Evolutionary conservation across 30 jellyfish, hydroid and myxozoan species (phyloP).

Genomic region (Pelagia noctiluca): DNA sequence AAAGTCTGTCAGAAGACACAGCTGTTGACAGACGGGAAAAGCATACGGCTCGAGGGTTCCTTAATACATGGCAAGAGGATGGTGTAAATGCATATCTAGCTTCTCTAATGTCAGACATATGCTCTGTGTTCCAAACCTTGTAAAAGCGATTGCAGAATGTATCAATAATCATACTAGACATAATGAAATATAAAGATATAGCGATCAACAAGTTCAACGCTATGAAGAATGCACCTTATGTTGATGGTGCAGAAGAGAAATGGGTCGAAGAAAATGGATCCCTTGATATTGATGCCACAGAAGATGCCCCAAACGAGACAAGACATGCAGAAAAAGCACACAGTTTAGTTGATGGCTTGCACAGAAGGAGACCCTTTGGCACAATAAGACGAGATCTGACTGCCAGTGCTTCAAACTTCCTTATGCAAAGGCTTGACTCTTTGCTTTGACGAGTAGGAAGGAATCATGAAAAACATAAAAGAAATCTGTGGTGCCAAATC

Average conservation of each 20-base stretch:
- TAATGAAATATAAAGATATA: too few species aligned
- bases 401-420: slow-evolving; percentile 58
- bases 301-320: slow-evolving; percentile 5
- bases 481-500: too few species aligned
- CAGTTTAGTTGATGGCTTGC: too few species aligned
- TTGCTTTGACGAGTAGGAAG: too few species aligned
- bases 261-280: background rate
- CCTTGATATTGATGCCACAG: background rate
- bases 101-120: too few species aligned
- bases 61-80: slow-evolving; percentile 41
- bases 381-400: slow-evolving; percentile 47
- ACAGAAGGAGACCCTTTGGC: slow-evolving; percentile 16
- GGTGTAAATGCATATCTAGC: slow-evolving; percentile 19
- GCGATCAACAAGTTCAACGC: too few species aligned
- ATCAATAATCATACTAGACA: slow-evolving; percentile 34
- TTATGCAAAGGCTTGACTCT: slow-evolving; percentile 16
- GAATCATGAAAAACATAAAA: too few species aligned
- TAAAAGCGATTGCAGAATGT: too few species aligned
- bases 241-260: too few species aligned
- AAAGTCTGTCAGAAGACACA: too few species aligned
- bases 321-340: slow-evolving; percentile 41
- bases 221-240: too few species aligned
- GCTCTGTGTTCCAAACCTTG: too few species aligned
- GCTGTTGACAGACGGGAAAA: slow-evolving; percentile 32
- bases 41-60: slow-evolving; percentile 48